A percentile compares a stretch with the other conserved stretches of the same genome.
phyloP scores from a whole-genome alignment of 2,797 vertebrate genomes.

The Staurois parvus region DNA sequence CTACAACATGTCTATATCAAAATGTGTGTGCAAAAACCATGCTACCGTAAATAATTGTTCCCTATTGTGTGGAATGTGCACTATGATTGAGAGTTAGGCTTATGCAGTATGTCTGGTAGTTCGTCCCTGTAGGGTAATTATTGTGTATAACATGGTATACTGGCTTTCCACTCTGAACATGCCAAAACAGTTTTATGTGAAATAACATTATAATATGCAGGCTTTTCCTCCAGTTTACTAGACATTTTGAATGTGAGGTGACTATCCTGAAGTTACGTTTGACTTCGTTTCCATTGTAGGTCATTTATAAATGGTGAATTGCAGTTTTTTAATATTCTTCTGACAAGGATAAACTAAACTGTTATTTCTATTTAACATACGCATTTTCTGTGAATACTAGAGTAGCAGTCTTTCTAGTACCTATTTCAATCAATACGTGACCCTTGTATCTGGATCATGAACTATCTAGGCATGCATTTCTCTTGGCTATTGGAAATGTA shows the following conservation, averaged over 20 bases:
- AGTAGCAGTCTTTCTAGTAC: constrained; percentile 19
- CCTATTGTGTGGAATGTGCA: too few species aligned
- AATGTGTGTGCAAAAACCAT: too few species aligned
- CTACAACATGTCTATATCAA: too few species aligned
- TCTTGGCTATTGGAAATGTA: constrained; percentile 51
- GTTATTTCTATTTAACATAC: constrained; percentile 26
- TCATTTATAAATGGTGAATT: constrained; percentile 5
- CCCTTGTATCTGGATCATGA: constrained; percentile 50
- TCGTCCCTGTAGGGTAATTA: too few species aligned
- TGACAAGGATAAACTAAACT: neutral
- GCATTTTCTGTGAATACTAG: constrained; percentile 12
- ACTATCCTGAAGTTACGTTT: constrained; percentile 12
- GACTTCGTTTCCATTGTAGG: neutral
- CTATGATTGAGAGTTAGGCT: too few species aligned
- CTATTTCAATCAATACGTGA: neutral
- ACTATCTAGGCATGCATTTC: constrained; percentile 34
- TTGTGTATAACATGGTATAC: too few species aligned
- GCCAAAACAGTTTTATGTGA: neutral
- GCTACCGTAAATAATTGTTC: too few species aligned
- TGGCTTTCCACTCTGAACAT: neutral
- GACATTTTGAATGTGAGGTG: neutral
- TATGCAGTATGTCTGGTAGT: too few species aligned
- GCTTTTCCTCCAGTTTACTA: neutral
- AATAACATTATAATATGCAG: neutral
- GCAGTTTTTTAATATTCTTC: neutral